A percentile compares a stretch with the other conserved stretches of the same genome.
Evolutionary conservation across 2,113 vertebrate genomes (phyloP).

Genomic region (Oxygymnocypris stewartii): DNA sequence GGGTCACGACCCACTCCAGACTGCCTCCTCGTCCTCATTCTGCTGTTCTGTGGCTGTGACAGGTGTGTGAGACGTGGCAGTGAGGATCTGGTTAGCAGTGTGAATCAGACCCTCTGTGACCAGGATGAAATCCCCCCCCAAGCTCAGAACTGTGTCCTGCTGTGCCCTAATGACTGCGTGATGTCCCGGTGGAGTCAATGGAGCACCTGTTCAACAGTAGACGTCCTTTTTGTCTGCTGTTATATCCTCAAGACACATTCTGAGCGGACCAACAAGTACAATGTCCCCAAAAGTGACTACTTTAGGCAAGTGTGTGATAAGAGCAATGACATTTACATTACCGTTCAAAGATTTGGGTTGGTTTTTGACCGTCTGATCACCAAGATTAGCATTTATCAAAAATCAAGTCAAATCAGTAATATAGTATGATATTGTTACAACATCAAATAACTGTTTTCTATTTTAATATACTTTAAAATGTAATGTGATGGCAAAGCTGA

Average conservation of each 20-base stretch:
- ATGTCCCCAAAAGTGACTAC: background rate
- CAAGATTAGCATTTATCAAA: background rate
- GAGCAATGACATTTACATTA: background rate
- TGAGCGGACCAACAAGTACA: background rate
- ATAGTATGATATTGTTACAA: background rate
- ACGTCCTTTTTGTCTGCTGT: background rate
- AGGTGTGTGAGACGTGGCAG: slow-evolving; percentile 83
- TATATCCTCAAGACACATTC: background rate
- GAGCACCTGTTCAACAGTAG: slow-evolving; percentile 88
- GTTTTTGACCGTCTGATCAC: background rate
- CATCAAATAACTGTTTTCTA: background rate
- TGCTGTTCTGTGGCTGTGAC: slow-evolving; percentile 38
- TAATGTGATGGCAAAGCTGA: too few relatives aligned
- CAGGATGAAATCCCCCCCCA: slow-evolving; percentile 77
- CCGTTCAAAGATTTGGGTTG: background rate
- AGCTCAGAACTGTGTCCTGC: slow-evolving; percentile 82
- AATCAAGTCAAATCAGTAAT: background rate
- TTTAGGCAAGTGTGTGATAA: background rate
- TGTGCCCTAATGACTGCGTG: slow-evolving; percentile 88
- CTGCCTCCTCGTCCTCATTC: slow-evolving; percentile 42
- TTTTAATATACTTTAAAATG: too few relatives aligned
- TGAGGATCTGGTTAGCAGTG: slow-evolving; percentile 63
- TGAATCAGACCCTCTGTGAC: slow-evolving; percentile 80
- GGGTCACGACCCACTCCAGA: background rate
- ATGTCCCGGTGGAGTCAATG: slow-evolving; percentile 88